Evolutionary conservation across 2,888 invertebrate genomes (phyloP).

Genomic region (Iphiclides podalirius): DNA sequence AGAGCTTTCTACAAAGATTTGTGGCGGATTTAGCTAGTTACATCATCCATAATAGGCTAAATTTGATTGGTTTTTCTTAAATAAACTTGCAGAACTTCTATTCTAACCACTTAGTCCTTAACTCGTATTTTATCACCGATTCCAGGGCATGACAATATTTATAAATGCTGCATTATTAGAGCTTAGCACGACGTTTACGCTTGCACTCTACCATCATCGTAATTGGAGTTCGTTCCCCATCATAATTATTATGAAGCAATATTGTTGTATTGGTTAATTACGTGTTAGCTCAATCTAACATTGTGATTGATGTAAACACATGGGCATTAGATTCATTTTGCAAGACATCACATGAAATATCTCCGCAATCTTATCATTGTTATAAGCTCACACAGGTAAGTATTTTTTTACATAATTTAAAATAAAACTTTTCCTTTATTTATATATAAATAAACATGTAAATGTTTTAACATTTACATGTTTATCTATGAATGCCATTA

Average conservation of each 20-base stretch:
- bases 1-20: not conserved
- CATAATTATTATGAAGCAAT: conserved; percentile 3
- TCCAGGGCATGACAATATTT: conserved; percentile 14
- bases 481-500: no score
- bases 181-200: conserved; percentile 20
- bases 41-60: not conserved
- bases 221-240: conserved; percentile 1
- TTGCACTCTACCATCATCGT: conserved; percentile 8
- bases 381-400: no score
- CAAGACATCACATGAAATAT: not conserved
- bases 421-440: no score
- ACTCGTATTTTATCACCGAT: not conserved
- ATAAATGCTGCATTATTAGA: conserved; percentile 13
- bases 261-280: not conserved
- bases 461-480: no score
- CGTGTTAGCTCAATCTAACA: not conserved
- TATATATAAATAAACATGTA: no score
- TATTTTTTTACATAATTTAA: no score
- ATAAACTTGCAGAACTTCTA: not conserved
- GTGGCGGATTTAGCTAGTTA: not conserved
- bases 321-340: conserved; percentile 13
- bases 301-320: conserved; percentile 7
- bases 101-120: conserved; percentile 3
- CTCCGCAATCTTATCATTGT: not conserved
- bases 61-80: not conserved